phyloP scores from a whole-genome alignment of 2,113 vertebrate species.

The Oreochromis niloticus region DNA sequence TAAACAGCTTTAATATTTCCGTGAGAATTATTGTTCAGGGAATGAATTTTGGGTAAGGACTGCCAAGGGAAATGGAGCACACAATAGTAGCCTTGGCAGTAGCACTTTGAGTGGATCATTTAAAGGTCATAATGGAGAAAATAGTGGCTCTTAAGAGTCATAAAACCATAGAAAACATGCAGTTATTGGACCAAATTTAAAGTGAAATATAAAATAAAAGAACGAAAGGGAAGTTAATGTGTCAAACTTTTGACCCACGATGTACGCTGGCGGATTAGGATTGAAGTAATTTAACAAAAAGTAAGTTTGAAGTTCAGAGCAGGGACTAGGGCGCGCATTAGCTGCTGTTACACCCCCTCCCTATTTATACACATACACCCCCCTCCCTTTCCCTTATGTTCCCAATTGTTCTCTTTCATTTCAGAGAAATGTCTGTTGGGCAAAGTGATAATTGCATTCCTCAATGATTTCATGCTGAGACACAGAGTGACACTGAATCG shows the following conservation, averaged over 20 bases:
- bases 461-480: slow-evolving; percentile 61
- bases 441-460: slow-evolving; percentile 72
- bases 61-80: slow-evolving; percentile 53
- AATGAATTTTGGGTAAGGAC: slow-evolving; percentile 52
- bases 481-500: slow-evolving; percentile 50
- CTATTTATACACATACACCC: background rate
- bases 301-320: slow-evolving; percentile 1
- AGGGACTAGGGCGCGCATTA: slow-evolving; percentile 4
- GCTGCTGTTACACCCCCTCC: background rate
- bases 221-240: background rate
- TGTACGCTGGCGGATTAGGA: background rate
- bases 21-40: slow-evolving; percentile 36
- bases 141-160: slow-evolving; percentile 42
- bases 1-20: slow-evolving; percentile 52
- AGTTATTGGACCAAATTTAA: slow-evolving; percentile 24
- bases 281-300: slow-evolving; percentile 5
- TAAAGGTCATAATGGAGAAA: slow-evolving; percentile 47
- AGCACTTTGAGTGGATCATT: slow-evolving; percentile 34
- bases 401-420: slow-evolving; percentile 42
- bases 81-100: slow-evolving; percentile 45
- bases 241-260: background rate
- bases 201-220: slow-evolving; percentile 7
- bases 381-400: background rate
- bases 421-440: slow-evolving; percentile 48
- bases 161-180: slow-evolving; percentile 52